Evolutionary conservation across 2,888 invertebrate species (phyloP).

Genomic region (Melieria omissa): DNA sequence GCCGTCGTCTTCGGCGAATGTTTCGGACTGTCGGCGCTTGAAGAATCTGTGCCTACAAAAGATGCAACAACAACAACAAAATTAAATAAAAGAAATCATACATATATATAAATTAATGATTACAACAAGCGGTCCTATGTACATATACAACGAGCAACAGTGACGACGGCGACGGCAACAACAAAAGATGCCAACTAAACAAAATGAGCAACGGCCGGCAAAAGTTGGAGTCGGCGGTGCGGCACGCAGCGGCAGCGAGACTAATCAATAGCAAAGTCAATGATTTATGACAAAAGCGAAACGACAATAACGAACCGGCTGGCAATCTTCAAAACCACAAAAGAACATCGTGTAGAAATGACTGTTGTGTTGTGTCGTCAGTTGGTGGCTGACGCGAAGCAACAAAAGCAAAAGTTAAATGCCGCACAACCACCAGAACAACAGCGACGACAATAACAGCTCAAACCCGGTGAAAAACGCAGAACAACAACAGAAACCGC

Average conservation of each 20-base stretch:
- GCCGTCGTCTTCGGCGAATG: slow-evolving; percentile 11
- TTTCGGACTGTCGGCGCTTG: slow-evolving; percentile 28
- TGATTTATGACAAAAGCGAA: slow-evolving; percentile 35
- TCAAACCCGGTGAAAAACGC: not conserved
- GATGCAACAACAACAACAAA: slow-evolving; percentile 24
- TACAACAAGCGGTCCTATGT: not conserved
- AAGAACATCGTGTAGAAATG: not conserved
- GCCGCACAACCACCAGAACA: not conserved
- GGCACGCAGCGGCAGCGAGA: slow-evolving; percentile 12
- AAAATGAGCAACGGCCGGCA: not conserved
- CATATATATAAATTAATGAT: not conserved
- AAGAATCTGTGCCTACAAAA: slow-evolving; percentile 49
- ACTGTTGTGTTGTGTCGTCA: not conserved
- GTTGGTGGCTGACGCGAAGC: not conserved
- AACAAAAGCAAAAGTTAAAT: not conserved
- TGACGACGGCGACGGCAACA: not conserved
- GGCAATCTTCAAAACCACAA: not conserved
- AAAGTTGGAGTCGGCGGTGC: not conserved
- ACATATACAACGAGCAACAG: not conserved
- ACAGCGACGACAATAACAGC: not conserved
- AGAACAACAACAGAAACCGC: not conserved
- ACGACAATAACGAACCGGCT: not conserved
- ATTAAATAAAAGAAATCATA: slow-evolving; percentile 23
- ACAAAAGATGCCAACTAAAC: not conserved
- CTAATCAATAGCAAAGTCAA: slow-evolving; percentile 36